Base-by-base conservation (phyloP, 2,113 vertebrate genomes). In the Ranitomeya variabilis region DNA sequence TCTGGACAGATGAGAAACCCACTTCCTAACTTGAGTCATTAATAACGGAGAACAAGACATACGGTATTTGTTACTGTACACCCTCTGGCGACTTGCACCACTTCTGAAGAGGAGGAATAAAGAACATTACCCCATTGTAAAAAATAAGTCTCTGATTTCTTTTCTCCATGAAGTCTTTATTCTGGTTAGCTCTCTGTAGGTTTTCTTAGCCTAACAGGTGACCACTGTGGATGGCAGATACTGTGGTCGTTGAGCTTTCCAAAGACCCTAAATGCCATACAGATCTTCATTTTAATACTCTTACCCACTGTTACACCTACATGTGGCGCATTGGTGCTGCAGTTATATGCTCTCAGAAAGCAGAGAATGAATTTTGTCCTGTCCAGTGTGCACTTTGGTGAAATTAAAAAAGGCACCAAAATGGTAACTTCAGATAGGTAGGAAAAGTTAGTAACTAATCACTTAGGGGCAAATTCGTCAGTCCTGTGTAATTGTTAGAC, bases 11-110 rank as follows among this genome's bases (percentile, higher is more conserved):
- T 74, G 71, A 21, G 18, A 52, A 21, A 76, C 45, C 37, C 4
- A 76, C 52, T 76, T 76, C 73, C 73, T 19, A 52, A 76, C 73
- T 8, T 9, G 16, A 52, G 73, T 76, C 73, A 76, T 76, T 76
- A 52, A 76, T 76, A 76, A 76, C 37, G 18, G 52, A 45, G 69
- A 76, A 76, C 73, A 52, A 76, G 45, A 52, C 73, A 51, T 51
- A 52, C 26, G 26, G 26, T 31, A 31, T 31, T 76, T 52, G 21
- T 21, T 51, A 52, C 37, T 71, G 73, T 76, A 51, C 12, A 52
- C 73, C 77, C 77, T 23, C 77, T 79, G 77, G 51, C n/a, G 12
- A 57, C 10, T 12, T 45, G 31, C 18, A 77, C 37, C 37, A 77
- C 37, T 77, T 78, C 51, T 21, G 54, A 52, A 54, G 26, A 52